These are phyloP conservation scores for Pseudomyrmex gracilis DNA, from an alignment of 1,140 invertebrate genomes.

Conservation along the genomic window DNA sequence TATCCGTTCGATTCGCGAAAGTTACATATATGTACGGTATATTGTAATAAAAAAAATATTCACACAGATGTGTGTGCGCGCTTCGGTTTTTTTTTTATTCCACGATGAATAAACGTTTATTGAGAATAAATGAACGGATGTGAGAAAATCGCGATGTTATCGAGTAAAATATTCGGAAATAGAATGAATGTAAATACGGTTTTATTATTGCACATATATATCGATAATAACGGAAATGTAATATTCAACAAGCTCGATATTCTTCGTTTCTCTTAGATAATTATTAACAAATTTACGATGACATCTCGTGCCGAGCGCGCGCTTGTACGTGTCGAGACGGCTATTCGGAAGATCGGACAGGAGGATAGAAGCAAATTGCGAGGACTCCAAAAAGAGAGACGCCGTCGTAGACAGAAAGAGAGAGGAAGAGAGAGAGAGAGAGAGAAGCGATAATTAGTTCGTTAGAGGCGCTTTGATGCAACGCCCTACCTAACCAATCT, in stretches of 20 bases:
- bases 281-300: constrained; percentile 17
- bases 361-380: constrained; percentile 42
- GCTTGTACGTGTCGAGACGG: neutral
- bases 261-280: neutral
- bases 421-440: neutral
- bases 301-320: neutral
- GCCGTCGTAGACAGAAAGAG: constrained; percentile 9
- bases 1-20: neutral
- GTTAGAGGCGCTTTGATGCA: constrained; percentile 71
- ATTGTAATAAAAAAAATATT: neutral
- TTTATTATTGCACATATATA: too few relatives aligned
- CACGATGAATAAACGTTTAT: neutral
- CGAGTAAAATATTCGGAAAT: neutral
- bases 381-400: constrained; percentile 30
- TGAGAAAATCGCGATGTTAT: neutral
- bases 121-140: neutral
- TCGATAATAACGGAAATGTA: neutral
- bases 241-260: constrained; percentile 4
- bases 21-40: neutral
- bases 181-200: neutral
- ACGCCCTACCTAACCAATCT: constrained; percentile 41
- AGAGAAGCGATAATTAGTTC: constrained; percentile 71
- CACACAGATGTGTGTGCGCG: too few relatives aligned
- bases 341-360: constrained; percentile 33
- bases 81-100: neutral